phyloP scores from a whole-genome alignment of 2,797 vertebrate species.

The Pogoniulus pusillus region DNA sequence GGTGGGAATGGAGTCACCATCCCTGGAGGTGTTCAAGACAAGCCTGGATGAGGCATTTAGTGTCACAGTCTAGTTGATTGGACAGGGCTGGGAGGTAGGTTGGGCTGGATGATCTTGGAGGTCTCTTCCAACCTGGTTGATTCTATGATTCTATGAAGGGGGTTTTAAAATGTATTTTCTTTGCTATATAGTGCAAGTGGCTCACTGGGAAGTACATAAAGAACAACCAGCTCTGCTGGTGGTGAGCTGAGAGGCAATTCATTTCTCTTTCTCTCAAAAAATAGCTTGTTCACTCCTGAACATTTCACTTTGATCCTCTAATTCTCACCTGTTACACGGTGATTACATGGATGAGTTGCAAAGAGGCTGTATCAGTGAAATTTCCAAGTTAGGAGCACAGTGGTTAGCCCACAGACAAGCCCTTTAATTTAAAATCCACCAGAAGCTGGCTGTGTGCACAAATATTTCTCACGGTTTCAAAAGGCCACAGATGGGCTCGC shows the following conservation, averaged over 20 bases:
- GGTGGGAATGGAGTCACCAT: too few species aligned
- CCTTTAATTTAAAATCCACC: constrained; percentile 43
- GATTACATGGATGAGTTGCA: constrained; percentile 63
- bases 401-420: constrained; percentile 36
- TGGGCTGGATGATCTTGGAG: too few species aligned
- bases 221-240: neutral
- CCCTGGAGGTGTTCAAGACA: too few species aligned
- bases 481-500: constrained; percentile 6
- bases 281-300: constrained; percentile 3
- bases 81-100: too few species aligned
- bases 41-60: too few species aligned
- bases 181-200: constrained; percentile 14
- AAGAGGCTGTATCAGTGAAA: constrained; percentile 34
- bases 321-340: constrained; percentile 58
- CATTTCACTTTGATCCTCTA: constrained; percentile 50
- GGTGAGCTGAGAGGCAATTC: constrained; percentile 12
- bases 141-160: too few species aligned
- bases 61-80: too few species aligned
- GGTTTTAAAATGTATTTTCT: neutral
- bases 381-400: constrained; percentile 25
- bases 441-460: neutral
- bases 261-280: constrained; percentile 50
- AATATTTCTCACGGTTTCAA: constrained; percentile 43
- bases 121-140: too few species aligned
- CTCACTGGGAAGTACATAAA: constrained; percentile 18